phyloP scores from a whole-genome alignment of 1,140 invertebrate genomes.

The Papilio aristodemus region DNA sequence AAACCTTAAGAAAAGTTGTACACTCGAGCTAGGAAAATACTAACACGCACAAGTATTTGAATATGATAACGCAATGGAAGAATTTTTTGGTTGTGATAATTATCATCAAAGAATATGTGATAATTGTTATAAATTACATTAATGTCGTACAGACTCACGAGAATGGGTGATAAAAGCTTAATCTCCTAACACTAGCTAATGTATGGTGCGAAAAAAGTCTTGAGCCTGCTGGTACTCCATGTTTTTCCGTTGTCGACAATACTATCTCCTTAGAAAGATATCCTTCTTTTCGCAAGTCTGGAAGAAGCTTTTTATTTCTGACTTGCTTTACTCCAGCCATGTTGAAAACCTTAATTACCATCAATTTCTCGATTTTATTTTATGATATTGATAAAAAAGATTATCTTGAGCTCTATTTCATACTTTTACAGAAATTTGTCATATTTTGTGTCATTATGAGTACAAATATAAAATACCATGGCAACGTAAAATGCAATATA shows the following conservation, averaged over 20 bases:
- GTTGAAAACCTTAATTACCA: conserved; percentile 36
- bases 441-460: conserved; percentile 1
- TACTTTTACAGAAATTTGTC: conserved; percentile 7
- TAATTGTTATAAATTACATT: not conserved
- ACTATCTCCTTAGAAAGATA: conserved; percentile 79
- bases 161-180: conserved; percentile 75
- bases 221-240: conserved; percentile 70
- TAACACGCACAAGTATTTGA: too few species aligned
- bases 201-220: conserved; percentile 84
- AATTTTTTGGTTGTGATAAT: too few species aligned
- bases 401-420: conserved; percentile 9
- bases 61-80: too few species aligned
- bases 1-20: too few species aligned
- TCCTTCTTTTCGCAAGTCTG: conserved; percentile 81
- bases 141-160: conserved; percentile 43
- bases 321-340: conserved; percentile 65
- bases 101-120: not conserved
- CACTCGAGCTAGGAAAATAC: too few species aligned
- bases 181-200: conserved; percentile 79
- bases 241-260: conserved; percentile 59
- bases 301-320: conserved; percentile 80
- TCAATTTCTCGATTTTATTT: conserved; percentile 29
- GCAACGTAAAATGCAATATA: conserved; percentile 3
- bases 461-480: conserved; percentile 27
- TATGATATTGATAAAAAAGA: not conserved